A percentile compares a stretch with the other conserved stretches of the same genome.
phyloP scores from a whole-genome alignment of 1,140 invertebrate genomes.

The Aphelinus atriplicis region DNA sequence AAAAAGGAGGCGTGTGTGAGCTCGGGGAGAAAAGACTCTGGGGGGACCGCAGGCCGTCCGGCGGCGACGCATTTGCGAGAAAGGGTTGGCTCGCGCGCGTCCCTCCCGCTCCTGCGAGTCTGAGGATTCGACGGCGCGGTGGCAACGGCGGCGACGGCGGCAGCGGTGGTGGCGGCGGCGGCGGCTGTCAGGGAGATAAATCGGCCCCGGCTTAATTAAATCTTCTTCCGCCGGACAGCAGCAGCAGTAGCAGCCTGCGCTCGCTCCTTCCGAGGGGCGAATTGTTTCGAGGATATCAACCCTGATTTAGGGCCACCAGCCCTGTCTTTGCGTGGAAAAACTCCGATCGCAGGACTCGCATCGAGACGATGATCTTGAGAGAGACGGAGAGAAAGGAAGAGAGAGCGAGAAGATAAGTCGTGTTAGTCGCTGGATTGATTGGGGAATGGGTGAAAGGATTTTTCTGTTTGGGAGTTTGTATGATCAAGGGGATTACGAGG shows the following conservation, averaged over 20 bases:
- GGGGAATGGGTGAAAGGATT: not conserved
- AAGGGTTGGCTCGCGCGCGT: slow-evolving; percentile 46
- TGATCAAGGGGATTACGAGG: too few relatives aligned
- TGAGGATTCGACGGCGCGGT: slow-evolving; percentile 48
- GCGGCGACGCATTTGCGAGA: slow-evolving; percentile 31
- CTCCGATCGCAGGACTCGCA: too few relatives aligned
- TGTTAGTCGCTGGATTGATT: not conserved
- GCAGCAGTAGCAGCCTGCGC: not conserved
- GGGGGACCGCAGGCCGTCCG: slow-evolving; percentile 11
- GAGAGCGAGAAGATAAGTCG: too few relatives aligned
- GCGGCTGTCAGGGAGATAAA: slow-evolving; percentile 67
- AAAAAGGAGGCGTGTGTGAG: slow-evolving; percentile 9
- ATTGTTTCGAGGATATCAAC: slow-evolving; percentile 65
- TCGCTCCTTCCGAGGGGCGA: slow-evolving; percentile 48
- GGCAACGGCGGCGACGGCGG: slow-evolving; percentile 43
- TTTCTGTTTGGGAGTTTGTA: not conserved
- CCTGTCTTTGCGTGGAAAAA: too few relatives aligned
- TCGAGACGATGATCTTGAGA: too few relatives aligned
- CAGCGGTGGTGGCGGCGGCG: slow-evolving; percentile 58
- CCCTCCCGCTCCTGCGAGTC: slow-evolving; percentile 44
- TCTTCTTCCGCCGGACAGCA: slow-evolving; percentile 63
- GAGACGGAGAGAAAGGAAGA: too few relatives aligned
- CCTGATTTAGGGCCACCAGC: slow-evolving; percentile 59
- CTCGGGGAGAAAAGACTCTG: not conserved
- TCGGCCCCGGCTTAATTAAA: slow-evolving; percentile 68